phyloP scores from a whole-genome alignment of 2,888 invertebrate genomes.

The Caradrina kadenii region DNA sequence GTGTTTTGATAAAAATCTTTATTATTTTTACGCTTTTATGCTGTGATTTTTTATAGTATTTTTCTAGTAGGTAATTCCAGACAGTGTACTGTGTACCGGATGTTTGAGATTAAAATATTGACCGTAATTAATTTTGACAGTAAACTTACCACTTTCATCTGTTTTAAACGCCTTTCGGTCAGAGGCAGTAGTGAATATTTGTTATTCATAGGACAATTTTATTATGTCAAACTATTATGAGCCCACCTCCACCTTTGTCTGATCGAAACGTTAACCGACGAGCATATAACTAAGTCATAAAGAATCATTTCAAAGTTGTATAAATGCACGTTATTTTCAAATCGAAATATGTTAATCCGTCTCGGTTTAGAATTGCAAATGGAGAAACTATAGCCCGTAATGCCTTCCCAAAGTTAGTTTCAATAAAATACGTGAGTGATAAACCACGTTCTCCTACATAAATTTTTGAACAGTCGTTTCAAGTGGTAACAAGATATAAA shows the following conservation, averaged over 20 bases:
- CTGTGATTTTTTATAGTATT: background rate
- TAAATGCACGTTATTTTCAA: conserved; percentile 13
- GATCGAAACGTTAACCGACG: background rate
- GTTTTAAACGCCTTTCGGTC: background rate
- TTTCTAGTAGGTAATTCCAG: background rate
- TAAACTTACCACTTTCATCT: background rate
- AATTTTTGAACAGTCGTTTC: conserved; percentile 52
- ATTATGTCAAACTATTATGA: background rate
- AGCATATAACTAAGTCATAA: background rate
- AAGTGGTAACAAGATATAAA: conserved; percentile 60
- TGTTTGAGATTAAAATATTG: background rate
- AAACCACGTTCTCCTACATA: conserved; percentile 44
- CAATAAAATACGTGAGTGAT: conserved; percentile 56
- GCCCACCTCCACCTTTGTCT: background rate
- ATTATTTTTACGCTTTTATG: background rate
- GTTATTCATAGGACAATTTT: background rate
- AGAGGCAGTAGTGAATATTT: background rate
- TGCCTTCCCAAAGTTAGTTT: conserved; percentile 19
- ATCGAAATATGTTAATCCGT: conserved; percentile 45
- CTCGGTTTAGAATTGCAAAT: conserved; percentile 46
- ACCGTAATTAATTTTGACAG: background rate
- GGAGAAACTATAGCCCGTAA: conserved; percentile 46
- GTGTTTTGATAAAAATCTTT: conserved; percentile 49
- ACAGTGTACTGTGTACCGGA: background rate
- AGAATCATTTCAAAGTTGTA: background rate